Conservation (phyloP, 2,888 invertebrate species). For the Heliconius charithonia region DNA sequence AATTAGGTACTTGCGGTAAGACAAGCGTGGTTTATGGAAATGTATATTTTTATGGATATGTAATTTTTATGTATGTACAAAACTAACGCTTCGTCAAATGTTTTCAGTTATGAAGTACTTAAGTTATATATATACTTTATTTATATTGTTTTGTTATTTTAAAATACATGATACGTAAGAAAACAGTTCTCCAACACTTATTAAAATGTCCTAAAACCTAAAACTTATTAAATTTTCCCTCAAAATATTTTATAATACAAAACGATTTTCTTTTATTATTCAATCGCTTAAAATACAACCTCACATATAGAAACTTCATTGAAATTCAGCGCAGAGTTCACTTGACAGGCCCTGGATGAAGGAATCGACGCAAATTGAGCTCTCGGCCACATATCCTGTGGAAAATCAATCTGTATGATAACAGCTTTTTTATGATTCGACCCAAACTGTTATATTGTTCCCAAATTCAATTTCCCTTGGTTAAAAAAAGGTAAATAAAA, state of each 20-base stretch:
- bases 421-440: constrained; percentile 47
- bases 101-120: too few species aligned
- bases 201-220: too few species aligned
- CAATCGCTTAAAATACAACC: constrained; percentile 47
- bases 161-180: too few species aligned
- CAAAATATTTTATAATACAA: not conserved
- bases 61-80: too few species aligned
- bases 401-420: constrained; percentile 67
- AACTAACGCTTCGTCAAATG: too few species aligned
- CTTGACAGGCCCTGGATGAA: constrained; percentile 63
- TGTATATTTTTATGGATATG: too few species aligned
- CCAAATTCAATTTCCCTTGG: constrained; percentile 41
- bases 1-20: too few species aligned
- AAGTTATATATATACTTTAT: too few species aligned
- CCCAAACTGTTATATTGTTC: constrained; percentile 41
- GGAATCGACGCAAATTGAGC: constrained; percentile 76
- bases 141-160: too few species aligned
- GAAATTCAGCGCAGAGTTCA: constrained; percentile 58
- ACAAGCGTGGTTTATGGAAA: too few species aligned
- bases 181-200: too few species aligned
- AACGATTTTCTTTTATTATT: not conserved
- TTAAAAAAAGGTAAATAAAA: not conserved
- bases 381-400: constrained; percentile 59
- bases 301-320: constrained; percentile 55
- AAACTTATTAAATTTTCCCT: not conserved